Conservation (phyloP, 2,797 vertebrate genomes). For the Falco cherrug region DNA sequence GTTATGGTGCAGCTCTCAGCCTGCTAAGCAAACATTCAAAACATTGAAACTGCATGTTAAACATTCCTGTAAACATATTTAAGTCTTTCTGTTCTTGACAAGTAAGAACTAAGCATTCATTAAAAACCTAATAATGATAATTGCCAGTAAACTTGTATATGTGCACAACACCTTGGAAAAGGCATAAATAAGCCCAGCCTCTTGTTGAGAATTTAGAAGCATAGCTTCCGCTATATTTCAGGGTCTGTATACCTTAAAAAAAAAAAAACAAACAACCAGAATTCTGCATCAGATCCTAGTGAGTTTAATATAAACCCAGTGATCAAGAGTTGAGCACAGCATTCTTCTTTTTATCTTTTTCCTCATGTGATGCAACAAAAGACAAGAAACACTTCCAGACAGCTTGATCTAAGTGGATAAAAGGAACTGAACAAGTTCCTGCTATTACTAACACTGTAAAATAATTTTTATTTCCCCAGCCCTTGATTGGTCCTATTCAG, state of each 20-base stretch:
- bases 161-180: not conserved
- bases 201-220: not conserved
- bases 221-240: not conserved
- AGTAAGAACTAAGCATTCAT: not conserved
- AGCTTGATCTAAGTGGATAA: not conserved
- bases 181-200: not conserved
- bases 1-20: not conserved
- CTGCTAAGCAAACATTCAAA: slow-evolving; percentile 22
- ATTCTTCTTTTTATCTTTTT: not conserved
- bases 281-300: not conserved
- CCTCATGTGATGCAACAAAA: not conserved
- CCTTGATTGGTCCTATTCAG: not conserved
- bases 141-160: not conserved
- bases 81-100: not conserved
- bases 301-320: not conserved
- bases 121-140: not conserved
- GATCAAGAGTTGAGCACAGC: not conserved
- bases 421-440: not conserved
- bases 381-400: not conserved
- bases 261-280: not conserved
- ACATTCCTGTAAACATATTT: not conserved
- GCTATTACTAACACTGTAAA: not conserved
- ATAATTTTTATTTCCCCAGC: not conserved
- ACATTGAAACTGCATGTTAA: not conserved
- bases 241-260: not conserved